A percentile compares a stretch with the other conserved stretches of the same genome.
Evolutionary conservation across 2,113 vertebrate genomes (phyloP).

Genomic region (Anhinga anhinga): DNA sequence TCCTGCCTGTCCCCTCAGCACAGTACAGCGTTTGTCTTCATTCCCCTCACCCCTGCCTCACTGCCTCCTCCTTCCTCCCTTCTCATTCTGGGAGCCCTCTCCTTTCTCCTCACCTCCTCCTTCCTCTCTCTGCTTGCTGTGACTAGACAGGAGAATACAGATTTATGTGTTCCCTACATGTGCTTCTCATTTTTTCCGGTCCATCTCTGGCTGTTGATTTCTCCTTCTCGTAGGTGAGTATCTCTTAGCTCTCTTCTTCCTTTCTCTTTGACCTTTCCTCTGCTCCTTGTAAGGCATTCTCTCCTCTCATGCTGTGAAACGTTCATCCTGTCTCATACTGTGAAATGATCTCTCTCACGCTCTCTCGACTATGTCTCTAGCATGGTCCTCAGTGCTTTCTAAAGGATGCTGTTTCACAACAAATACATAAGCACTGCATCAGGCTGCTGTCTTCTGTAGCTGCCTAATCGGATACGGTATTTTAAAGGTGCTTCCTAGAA

Average conservation of each 20-base stretch:
- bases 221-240: neutral
- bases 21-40: neutral
- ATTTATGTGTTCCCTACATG: neutral
- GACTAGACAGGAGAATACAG: slow-evolving; percentile 2
- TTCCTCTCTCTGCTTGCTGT: neutral
- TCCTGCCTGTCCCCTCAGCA: neutral
- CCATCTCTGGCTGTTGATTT: slow-evolving; percentile 27
- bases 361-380: neutral
- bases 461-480: neutral
- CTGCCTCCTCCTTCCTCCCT: slow-evolving; percentile 7
- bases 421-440: neutral
- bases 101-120: slow-evolving; percentile 4
- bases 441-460: neutral
- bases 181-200: neutral
- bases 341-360: slow-evolving; percentile 4
- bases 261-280: slow-evolving; percentile 35
- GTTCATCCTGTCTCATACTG: slow-evolving; percentile 9
- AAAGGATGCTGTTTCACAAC: slow-evolving; percentile 3
- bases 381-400: neutral
- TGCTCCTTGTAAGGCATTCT: neutral
- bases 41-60: neutral
- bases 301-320: slow-evolving; percentile 13
- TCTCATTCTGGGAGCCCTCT: neutral
- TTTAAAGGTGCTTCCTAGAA: neutral
- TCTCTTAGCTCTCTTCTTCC: slow-evolving; percentile 9